Evolutionary conservation across 2,888 invertebrate genomes (phyloP).

Genomic region (Drosophila bunnanda): DNA sequence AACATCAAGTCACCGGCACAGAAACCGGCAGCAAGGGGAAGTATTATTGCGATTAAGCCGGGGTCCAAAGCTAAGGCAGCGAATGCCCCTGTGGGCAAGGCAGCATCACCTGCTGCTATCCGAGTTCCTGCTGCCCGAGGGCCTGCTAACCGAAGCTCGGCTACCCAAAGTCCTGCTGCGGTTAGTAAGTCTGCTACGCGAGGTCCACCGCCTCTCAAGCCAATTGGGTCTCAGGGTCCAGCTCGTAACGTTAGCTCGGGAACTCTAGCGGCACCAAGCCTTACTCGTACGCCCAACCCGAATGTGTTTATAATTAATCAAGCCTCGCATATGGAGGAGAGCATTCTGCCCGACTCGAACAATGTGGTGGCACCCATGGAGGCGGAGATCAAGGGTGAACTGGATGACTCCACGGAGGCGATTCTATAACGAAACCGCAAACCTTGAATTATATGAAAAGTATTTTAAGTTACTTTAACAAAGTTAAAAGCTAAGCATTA

Average conservation of each 20-base stretch:
- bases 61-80: background rate
- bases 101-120: background rate
- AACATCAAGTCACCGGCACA: background rate
- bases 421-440: constrained; percentile 15
- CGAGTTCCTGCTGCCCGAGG: too few relatives aligned
- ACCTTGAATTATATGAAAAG: constrained; percentile 19
- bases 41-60: background rate
- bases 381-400: constrained; percentile 62
- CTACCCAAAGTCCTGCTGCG: background rate
- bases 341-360: constrained; percentile 58
- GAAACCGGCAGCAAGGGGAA: background rate
- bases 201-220: background rate
- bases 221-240: background rate
- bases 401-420: constrained; percentile 57
- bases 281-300: constrained; percentile 25
- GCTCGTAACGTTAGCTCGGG: background rate
- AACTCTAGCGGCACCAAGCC: background rate
- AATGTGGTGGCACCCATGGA: constrained; percentile 12
- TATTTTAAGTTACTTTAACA: constrained; percentile 49
- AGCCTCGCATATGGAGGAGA: constrained; percentile 51
- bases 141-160: background rate
- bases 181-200: background rate
- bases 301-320: constrained; percentile 60
- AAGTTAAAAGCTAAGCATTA: constrained; percentile 22
- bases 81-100: background rate